Evolutionary conservation across 1,140 invertebrate species (phyloP).

Genomic region (Eumaeus atala): DNA sequence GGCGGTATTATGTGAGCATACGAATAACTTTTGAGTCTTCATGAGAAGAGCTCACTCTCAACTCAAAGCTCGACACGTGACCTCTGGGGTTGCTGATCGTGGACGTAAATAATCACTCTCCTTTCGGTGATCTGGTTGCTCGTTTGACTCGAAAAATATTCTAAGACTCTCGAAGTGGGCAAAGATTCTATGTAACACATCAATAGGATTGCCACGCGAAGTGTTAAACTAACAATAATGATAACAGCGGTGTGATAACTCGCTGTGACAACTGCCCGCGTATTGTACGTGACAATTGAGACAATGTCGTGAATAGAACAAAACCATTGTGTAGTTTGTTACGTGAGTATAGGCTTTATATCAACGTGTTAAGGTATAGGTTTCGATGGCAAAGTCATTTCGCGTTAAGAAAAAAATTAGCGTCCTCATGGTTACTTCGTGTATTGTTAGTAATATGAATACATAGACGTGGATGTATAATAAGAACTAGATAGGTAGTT

Average conservation of each 20-base stretch:
- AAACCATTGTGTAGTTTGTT: conserved; percentile 10
- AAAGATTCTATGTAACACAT: not conserved
- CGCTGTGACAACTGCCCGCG: not conserved
- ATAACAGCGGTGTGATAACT: not conserved
- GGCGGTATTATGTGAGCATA: too few species aligned
- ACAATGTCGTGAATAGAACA: conserved; percentile 22
- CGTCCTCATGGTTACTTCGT: not conserved
- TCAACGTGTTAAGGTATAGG: not conserved
- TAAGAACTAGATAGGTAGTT: not conserved
- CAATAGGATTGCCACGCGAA: not conserved
- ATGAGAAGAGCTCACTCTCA: too few species aligned
- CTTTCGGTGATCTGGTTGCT: too few species aligned
- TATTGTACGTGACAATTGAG: conserved; percentile 24
- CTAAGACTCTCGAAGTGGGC: not conserved
- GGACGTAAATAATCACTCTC: too few species aligned
- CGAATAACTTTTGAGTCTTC: too few species aligned
- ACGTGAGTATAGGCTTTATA: not conserved
- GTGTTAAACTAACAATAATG: conserved; percentile 8
- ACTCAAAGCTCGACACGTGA: too few species aligned
- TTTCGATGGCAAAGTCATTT: not conserved
- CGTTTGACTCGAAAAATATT: too few species aligned
- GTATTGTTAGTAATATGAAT: conserved; percentile 4
- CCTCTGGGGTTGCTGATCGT: too few species aligned
- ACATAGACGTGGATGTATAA: not conserved
- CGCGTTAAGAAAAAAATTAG: not conserved